Evolutionary conservation across 2,888 invertebrate genomes (phyloP), one percentile per base, ranked within the genome.

Genomic region (Xestia rhomboidea): DNA sequence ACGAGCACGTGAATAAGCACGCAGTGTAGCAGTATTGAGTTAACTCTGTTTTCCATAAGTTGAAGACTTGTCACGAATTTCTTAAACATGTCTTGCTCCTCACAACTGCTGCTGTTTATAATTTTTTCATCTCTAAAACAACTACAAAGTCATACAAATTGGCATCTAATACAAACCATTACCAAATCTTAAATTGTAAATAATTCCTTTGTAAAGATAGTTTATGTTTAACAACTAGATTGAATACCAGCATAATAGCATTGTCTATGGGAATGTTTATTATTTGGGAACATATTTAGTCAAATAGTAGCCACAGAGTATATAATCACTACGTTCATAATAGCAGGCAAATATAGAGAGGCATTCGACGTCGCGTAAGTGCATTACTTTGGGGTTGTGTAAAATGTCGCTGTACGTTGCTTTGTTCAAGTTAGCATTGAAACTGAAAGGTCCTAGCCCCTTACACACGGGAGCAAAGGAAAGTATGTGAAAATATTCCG

Each of bases 321-420:
- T n/a, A n/a, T n/a, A n/a, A n/a, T n/a, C n/a, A n/a, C n/a, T n/a
- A n/a, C n/a, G n/a, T n/a, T n/a, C n/a, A n/a, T n/a, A n/a, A n/a
- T n/a, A n/a, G n/a, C 76, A 73, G 68, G 44, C 81, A 77, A 74
- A 85, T 86, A 87, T 76, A 82, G 68, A 68, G 62, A 70, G 67
- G 63, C 34, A 64, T 54, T 69, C 75, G 79, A 74, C 78, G 69
- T 67, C 80, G 75, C 24, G 18, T 86, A 51, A 73, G 76, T 44
- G 70, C 64, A 11, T 74, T 83, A 57, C 71, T 83, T 64, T 66
- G 83, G 73, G 78, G 76, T 71, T 86, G 84, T 81, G 75, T 85
- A 74, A 82, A 79, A 92, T 92, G 92, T 88, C 90, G 75, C 83
- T 91, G 86, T 92, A 92, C 89, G 85, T 89, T 76, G 79, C 82